phyloP scores from a whole-genome alignment of 2,888 invertebrate genomes.

The Oligia latruncula region DNA sequence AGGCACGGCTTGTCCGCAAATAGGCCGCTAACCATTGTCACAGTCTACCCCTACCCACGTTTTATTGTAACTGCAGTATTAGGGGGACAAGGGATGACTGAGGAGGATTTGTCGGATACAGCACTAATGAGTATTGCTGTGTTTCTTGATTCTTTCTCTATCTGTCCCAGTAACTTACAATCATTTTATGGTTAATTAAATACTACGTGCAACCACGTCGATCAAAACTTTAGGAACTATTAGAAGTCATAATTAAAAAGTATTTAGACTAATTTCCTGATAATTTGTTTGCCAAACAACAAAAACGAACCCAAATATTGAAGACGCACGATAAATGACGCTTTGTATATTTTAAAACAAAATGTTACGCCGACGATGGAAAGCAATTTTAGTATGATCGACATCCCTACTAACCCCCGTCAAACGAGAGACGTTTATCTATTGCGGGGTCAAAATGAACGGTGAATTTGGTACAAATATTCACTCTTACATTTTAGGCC shows the following conservation, averaged over 20 bases:
- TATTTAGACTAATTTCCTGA: not conserved
- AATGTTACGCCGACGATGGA: constrained; percentile 57
- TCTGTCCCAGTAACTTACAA: not conserved
- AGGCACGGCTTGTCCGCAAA: constrained; percentile 82
- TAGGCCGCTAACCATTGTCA: constrained; percentile 84
- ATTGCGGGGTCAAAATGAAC: constrained; percentile 73
- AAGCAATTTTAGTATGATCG: constrained; percentile 71
- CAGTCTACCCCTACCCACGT: constrained; percentile 61
- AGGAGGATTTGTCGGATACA: constrained; percentile 44
- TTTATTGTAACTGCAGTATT: constrained; percentile 74
- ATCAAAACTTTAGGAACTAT: not conserved
- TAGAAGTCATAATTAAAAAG: not conserved
- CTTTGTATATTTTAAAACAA: constrained; percentile 71
- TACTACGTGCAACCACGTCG: too few species aligned
- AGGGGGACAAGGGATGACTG: constrained; percentile 28
- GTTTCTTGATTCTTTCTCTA: not conserved
- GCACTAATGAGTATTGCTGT: constrained; percentile 46
- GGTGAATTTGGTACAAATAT: constrained; percentile 68
- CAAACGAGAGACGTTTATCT: constrained; percentile 75
- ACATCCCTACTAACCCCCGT: constrained; percentile 74
- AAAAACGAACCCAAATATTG: constrained; percentile 40
- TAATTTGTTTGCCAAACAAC: constrained; percentile 36
- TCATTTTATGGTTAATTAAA: not conserved
- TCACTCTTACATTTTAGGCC: constrained; percentile 63
- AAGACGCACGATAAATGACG: constrained; percentile 61